phyloP scores from a whole-genome alignment of 2,797 vertebrate genomes.

The Sebastes aleutianus region DNA sequence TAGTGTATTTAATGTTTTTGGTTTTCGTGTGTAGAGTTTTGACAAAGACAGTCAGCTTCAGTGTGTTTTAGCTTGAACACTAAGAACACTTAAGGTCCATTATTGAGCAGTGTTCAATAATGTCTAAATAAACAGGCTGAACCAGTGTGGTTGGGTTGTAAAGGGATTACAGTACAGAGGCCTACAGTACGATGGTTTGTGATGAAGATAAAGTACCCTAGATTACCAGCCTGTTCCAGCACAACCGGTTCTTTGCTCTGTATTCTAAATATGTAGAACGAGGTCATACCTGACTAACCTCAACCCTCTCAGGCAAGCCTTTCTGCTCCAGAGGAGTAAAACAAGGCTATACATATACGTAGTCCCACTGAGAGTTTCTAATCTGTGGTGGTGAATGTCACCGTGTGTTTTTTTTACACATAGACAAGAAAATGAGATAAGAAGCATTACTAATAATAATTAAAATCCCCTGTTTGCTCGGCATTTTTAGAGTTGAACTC shows the following conservation, averaged over 20 bases:
- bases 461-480: not conserved
- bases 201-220: constrained; percentile 41
- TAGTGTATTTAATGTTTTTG: not conserved
- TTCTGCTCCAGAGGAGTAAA: constrained; percentile 45
- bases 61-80: not conserved
- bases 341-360: constrained; percentile 15
- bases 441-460: not conserved
- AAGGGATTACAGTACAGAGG: not conserved
- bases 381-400: not conserved
- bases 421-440: not conserved
- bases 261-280: constrained; percentile 69
- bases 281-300: constrained; percentile 71
- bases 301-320: constrained; percentile 40
- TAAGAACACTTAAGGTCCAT: not conserved
- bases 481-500: not conserved
- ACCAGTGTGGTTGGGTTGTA: not conserved
- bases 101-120: not conserved
- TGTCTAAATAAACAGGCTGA: not conserved
- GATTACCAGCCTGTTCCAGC: constrained; percentile 54
- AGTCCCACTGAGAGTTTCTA: not conserved
- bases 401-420: not conserved
- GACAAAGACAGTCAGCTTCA: not conserved
- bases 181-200: not conserved
- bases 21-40: not conserved
- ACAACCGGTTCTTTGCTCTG: constrained; percentile 68